Base-by-base conservation (phyloP, 1,140 invertebrate species). In the Palaemon carinicauda region DNA sequence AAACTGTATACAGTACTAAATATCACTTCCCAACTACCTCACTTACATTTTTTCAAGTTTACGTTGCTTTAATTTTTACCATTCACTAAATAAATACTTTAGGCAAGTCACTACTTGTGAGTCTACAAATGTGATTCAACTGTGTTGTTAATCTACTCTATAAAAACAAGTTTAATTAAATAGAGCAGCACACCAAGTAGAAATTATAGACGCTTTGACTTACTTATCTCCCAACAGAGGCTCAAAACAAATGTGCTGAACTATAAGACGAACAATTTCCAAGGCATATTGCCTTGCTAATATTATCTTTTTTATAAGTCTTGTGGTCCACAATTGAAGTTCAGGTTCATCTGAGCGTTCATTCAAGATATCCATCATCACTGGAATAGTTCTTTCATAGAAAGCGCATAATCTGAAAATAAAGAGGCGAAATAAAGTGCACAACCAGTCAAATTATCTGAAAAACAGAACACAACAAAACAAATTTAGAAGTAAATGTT, bases 331-430 rank as follows among this genome's bases (percentile, higher is more conserved):
- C 53, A 53, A n/a, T 9, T 24, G 24, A 1, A 53, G 50, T n/a
- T 56, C 71, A n/a, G 41, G 52, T 19, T 54, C 78, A 31, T 74
- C 19, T 17, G 41, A 41, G 19, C n/a, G 19, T 1, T 75, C 71
- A 27, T 21, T 54, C 31, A 87, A 41, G 31, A 60, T 41, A 14
- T 75, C 73, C 17, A 81, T 75, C n/a, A 87, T 29, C 15, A 52
- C 29, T 0, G 91, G 90, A n/a, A 91, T 88, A 7, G 91, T 87
- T 15, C 80, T 53, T 75, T 92, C 92, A 90, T 92, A 92, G 80
- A 91, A 91, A 56, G 81, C 65, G n/a, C 91, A 89, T 65, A 92
- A 75, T 78, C 89, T 91, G 60, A 73, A 81, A 82, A 69, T 50
- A 84, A 87, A 60, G 54, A 88, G 24, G 60, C 9, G 27, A 27